Evolutionary conservation across 2,888 invertebrate genomes (phyloP).

Genomic region (Odontomyia ornata): DNA sequence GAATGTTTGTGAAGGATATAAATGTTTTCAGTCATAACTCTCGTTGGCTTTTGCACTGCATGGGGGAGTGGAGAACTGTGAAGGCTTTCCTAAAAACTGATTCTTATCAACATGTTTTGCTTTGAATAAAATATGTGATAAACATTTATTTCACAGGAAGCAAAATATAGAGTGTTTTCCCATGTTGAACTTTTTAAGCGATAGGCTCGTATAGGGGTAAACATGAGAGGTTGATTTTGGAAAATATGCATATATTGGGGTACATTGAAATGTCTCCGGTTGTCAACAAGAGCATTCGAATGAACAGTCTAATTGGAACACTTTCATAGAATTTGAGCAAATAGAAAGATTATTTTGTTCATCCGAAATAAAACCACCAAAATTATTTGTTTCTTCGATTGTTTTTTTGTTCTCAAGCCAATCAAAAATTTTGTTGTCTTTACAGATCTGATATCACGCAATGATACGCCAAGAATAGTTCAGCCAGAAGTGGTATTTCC

Average conservation of each 20-base stretch:
- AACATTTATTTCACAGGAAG: constrained; percentile 30
- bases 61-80: not conserved
- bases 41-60: not conserved
- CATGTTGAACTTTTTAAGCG: not conserved
- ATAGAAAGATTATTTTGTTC: no score
- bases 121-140: constrained; percentile 33
- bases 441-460: constrained; percentile 60
- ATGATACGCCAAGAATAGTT: constrained; percentile 60
- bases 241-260: no score
- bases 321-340: no score
- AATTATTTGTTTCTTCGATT: no score
- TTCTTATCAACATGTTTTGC: constrained; percentile 32
- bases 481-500: constrained; percentile 61
- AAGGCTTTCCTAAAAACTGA: constrained; percentile 18
- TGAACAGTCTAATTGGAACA: no score
- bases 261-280: no score
- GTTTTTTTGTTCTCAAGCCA: no score
- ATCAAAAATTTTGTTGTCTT: no score
- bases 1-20: constrained; percentile 30
- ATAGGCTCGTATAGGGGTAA: not conserved
- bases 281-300: no score
- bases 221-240: no score
- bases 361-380: no score
- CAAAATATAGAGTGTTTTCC: constrained; percentile 20
- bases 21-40: constrained; percentile 31